Evolutionary conservation across 2,113 vertebrate species (phyloP), one percentile per base, ranked within the genome.

Genomic region (Marmota flaviventris): DNA sequence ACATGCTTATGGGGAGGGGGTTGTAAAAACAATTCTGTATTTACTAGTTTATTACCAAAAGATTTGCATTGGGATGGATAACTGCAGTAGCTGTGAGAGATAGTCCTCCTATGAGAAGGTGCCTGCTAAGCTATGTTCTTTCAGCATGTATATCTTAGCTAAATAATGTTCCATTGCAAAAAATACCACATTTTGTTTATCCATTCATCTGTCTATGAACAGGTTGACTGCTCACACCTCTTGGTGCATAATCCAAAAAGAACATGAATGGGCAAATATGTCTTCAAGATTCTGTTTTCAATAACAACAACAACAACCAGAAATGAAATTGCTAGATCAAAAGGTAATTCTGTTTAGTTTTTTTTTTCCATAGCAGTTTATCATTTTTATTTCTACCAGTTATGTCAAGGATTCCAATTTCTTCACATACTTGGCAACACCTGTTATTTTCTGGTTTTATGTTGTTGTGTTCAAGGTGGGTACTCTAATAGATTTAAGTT

Each of bases 51-150:
- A 25, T 4, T 63, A 4, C 25, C 5, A 16, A 27, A 65, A 82
- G 20, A 37, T 1, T 27, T 4, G 32, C 5, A 1, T 3, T 8
- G 14, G 24, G 37, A 27, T 1, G 29, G 22, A 37, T 51, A 12
- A 6, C 63, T 5, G 22, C 18, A 3, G 27, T 22, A 34, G 17
- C 9, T 16, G 61, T 2, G 4, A 14, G 25, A 9, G 24, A 25
- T 13, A 14, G 13, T 27, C 4, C 1, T 73, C 53, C 4, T 16
- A 12, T 2, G 0, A 20, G 22, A 29, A 61, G 37, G 9, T 10
- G 56, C 5, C 4, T 45, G 3, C 10, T 12, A 5, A 39, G 11
- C 1, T 6, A 3, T 8, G 10, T 25, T 51, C 34, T n/a, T 75
- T 39, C 1, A 53, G 17, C 11, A 45, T 39, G 39, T 22, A 1